Percentiles rank a stretch among this genome's conserved stretches.
Conservation (phyloP, 2,888 invertebrate species). For the Sturmia bella region DNA sequence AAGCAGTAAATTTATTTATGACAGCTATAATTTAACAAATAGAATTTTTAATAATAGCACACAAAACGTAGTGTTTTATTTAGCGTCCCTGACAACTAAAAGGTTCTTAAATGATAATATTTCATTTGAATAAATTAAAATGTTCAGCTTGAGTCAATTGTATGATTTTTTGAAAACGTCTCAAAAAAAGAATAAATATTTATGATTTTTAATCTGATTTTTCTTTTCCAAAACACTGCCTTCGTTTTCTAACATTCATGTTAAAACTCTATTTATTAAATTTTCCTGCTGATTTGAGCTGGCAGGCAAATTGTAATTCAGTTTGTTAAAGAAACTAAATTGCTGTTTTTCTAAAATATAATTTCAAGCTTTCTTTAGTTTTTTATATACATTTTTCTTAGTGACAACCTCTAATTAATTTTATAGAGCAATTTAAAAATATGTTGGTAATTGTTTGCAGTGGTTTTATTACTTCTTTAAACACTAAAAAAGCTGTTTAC, state of each 20-base stretch:
- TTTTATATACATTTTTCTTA: constrained; percentile 28
- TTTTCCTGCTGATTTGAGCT: constrained; percentile 2
- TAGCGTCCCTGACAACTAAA: no score
- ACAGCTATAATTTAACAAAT: constrained; percentile 53
- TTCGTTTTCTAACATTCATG: constrained; percentile 24
- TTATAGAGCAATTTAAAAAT: constrained; percentile 28
- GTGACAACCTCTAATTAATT: constrained; percentile 56
- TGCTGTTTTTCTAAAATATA: background rate
- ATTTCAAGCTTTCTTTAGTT: constrained; percentile 3
- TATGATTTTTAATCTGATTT: no score
- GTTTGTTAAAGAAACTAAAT: constrained; percentile 1
- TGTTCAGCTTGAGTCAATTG: no score
- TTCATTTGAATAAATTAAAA: no score
- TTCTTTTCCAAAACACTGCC: no score
- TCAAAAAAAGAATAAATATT: no score
- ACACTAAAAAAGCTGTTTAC: constrained; percentile 2
- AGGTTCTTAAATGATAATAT: no score
- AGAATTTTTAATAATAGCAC: constrained; percentile 50
- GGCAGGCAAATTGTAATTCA: constrained; percentile 19
- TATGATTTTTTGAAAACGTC: no score
- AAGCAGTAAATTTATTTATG: constrained; percentile 55
- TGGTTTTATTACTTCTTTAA: constrained; percentile 11
- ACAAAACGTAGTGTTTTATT: background rate
- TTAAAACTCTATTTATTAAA: constrained; percentile 44
- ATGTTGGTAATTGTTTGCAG: background rate